These are phyloP conservation scores for Polymixis lichenea DNA, from an alignment of 2,888 invertebrate species.

Conservation along the genomic window DNA sequence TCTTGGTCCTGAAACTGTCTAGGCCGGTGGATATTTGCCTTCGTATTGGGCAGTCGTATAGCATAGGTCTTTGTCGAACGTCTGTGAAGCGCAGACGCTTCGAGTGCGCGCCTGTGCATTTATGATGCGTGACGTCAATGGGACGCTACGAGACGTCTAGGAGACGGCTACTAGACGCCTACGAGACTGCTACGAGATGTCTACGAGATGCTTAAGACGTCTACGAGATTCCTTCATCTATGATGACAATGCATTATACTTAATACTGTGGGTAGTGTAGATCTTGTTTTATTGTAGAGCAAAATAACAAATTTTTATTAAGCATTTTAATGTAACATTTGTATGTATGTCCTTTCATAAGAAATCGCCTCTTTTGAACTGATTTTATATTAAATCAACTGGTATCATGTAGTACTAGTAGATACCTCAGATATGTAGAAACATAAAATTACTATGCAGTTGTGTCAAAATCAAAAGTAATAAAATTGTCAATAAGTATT, in stretches of 20 bases:
- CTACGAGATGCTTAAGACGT: neutral
- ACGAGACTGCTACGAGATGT: neutral
- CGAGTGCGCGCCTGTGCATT: neutral
- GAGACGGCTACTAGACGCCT: neutral
- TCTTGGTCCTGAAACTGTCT: slow-evolving; percentile 1
- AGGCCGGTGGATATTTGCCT: neutral
- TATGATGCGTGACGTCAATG: neutral
- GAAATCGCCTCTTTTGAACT: neutral
- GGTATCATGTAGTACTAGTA: neutral
- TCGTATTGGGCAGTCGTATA: neutral
- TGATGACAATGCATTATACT: neutral
- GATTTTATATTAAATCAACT: neutral
- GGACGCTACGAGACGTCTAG: neutral
- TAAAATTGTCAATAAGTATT: slow-evolving; percentile 30
- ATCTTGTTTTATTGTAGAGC: neutral
- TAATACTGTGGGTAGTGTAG: neutral
- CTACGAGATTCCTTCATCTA: neutral
- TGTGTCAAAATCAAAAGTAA: slow-evolving; percentile 20
- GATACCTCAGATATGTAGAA: neutral
- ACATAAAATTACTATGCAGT: slow-evolving; percentile 6
- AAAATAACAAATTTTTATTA: neutral
- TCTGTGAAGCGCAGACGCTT: neutral
- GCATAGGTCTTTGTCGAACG: neutral
- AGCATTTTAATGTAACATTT: neutral
- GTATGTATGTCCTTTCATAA: neutral